These are phyloP conservation scores for Morus bassanus DNA, from an alignment of 2,797 vertebrate species.

Conservation along the genomic window DNA sequence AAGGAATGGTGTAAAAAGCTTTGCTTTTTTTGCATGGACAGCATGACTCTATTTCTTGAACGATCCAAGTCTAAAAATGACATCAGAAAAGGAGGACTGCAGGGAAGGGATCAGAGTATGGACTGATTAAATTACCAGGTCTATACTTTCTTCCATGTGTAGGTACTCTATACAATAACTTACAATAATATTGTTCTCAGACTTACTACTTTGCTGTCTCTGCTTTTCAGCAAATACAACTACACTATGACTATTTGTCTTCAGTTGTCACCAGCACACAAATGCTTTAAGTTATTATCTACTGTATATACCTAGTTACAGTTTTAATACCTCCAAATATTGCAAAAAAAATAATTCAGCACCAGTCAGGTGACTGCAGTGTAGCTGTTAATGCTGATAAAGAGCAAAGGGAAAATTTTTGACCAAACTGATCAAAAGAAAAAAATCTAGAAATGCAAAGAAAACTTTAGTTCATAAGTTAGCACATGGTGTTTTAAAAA, in stretches of 20 bases:
- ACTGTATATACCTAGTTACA: background rate
- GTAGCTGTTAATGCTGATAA: background rate
- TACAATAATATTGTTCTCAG: background rate
- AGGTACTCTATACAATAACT: background rate
- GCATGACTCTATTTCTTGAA: background rate
- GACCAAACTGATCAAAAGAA: background rate
- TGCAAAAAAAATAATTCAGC: background rate
- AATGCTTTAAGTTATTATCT: background rate
- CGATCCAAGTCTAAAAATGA: background rate
- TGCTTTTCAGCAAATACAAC: background rate
- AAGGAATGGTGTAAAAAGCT: background rate
- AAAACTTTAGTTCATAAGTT: background rate
- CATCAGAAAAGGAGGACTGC: background rate
- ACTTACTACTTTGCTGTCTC: background rate
- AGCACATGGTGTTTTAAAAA: background rate
- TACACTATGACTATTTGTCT: background rate
- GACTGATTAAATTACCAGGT: background rate
- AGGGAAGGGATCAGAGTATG: background rate
- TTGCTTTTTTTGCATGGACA: background rate
- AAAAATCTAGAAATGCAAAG: background rate
- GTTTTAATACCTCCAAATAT: background rate
- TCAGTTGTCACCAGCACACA: background rate
- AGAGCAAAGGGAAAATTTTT: background rate
- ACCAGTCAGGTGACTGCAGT: background rate
- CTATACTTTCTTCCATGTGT: background rate